Evolutionary conservation across 1,140 invertebrate species (phyloP).

Genomic region (Cotesia chilonis): DNA sequence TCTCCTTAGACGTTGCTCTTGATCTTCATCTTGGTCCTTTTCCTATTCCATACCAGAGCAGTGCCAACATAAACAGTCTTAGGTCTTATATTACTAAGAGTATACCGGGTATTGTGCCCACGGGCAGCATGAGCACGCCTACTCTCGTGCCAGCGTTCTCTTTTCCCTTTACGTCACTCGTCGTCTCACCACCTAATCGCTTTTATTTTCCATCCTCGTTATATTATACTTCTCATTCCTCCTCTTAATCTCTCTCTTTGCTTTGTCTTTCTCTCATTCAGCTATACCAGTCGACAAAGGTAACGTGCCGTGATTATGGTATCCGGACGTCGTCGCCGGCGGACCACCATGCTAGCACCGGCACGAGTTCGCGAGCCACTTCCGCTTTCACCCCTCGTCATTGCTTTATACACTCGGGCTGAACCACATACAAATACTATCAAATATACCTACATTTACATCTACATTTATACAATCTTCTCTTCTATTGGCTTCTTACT

Average conservation of each 20-base stretch:
- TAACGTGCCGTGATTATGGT: conserved; percentile 45
- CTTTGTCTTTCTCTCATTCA: conserved; percentile 20
- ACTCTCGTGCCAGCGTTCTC: conserved; percentile 30
- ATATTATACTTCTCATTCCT: not conserved
- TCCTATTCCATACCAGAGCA: too few species aligned
- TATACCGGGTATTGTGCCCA: conserved; percentile 20
- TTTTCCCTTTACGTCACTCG: not conserved
- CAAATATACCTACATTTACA: too few species aligned
- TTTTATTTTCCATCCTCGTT: conserved; percentile 35
- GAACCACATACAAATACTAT: not conserved
- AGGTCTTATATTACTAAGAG: too few species aligned
- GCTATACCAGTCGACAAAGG: conserved; percentile 36
- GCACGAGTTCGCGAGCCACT: conserved; percentile 39
- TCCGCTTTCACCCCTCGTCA: conserved; percentile 36
- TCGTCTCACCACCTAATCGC: conserved; percentile 37
- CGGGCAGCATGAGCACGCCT: conserved; percentile 37
- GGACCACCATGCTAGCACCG: conserved; percentile 41
- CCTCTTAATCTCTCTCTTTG: not conserved
- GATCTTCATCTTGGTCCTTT: not conserved
- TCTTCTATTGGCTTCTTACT: conserved; percentile 3
- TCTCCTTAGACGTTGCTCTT: not conserved
- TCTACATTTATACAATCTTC: not conserved
- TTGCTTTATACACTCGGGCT: not conserved
- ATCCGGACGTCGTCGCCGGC: conserved; percentile 41
- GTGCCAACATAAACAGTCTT: too few species aligned